phyloP scores from a whole-genome alignment of 1,140 invertebrate species.

The Neodiprion virginianus region DNA sequence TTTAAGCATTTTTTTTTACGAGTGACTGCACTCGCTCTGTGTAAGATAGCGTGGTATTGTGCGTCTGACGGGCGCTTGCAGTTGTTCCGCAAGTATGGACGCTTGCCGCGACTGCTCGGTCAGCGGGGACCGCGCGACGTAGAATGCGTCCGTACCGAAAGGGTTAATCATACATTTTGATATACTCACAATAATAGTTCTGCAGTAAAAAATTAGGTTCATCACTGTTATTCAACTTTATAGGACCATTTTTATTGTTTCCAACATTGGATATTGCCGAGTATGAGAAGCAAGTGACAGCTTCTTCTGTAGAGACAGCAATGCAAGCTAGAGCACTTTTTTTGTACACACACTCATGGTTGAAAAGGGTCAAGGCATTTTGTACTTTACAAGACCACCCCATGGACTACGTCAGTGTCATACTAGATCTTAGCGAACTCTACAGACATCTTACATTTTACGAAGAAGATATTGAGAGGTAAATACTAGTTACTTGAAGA shows the following conservation, averaged over 20 bases:
- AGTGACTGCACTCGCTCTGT: too few relatives aligned
- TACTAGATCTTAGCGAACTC: conserved; percentile 72
- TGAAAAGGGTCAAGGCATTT: conserved; percentile 70
- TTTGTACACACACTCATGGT: conserved; percentile 69
- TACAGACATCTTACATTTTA: conserved; percentile 75
- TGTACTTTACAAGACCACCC: conserved; percentile 74
- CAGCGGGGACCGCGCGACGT: too few relatives aligned
- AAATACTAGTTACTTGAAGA: conserved; percentile 16
- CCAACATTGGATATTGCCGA: conserved; percentile 60
- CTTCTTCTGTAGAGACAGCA: conserved; percentile 65
- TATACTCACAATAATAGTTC: neutral
- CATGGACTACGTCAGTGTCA: conserved; percentile 72
- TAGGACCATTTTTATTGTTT: conserved; percentile 57
- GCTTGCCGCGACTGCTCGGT: too few relatives aligned
- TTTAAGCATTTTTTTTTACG: too few relatives aligned
- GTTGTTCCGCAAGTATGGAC: too few relatives aligned
- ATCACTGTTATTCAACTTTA: neutral
- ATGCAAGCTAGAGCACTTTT: conserved; percentile 68
- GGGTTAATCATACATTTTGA: too few relatives aligned
- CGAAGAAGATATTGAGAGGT: conserved; percentile 69
- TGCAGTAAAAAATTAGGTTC: too few relatives aligned
- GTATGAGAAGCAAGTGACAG: conserved; percentile 68
- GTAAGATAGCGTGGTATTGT: too few relatives aligned
- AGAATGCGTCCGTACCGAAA: too few relatives aligned
- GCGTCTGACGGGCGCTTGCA: too few relatives aligned